A percentile compares a stretch with the other conserved stretches of the same genome.
Conservation (phyloP, 2,113 vertebrate genomes). For the Dryoscopus gambensis region DNA sequence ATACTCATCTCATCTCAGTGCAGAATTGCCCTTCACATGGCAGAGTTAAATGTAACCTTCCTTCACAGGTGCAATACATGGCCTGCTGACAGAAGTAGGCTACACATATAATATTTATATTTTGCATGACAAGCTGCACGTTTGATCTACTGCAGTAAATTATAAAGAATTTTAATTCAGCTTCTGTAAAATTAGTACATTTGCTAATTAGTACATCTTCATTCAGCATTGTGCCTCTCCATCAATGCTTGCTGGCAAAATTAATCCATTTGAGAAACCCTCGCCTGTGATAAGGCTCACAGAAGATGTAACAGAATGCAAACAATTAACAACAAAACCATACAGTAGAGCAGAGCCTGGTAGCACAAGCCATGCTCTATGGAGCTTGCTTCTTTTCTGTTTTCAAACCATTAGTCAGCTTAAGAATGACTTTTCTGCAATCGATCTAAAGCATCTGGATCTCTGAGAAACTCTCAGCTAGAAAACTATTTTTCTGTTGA, state of each 20-base stretch:
- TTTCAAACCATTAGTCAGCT: background rate
- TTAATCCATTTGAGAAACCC: background rate
- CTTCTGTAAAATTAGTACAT: background rate
- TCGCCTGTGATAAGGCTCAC: background rate
- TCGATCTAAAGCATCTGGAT: background rate
- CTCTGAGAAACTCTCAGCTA: background rate
- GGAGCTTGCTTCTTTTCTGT: background rate
- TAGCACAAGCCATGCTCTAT: background rate
- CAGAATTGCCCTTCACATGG: background rate
- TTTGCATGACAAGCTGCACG: background rate
- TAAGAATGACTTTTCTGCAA: background rate
- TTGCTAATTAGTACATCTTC: background rate
- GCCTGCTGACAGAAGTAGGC: background rate
- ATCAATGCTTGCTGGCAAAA: background rate
- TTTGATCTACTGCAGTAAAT: background rate
- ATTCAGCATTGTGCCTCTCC: background rate
- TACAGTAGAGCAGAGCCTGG: background rate
- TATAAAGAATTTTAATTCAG: background rate
- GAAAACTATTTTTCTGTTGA: background rate
- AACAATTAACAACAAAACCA: slow-evolving; percentile 51
- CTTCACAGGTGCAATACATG: background rate
- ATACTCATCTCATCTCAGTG: background rate
- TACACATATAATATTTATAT: background rate
- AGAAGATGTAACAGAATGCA: background rate
- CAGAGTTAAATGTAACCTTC: background rate